Conservation (phyloP, 2,113 vertebrate genomes). For the Henicopernis longicauda region DNA sequence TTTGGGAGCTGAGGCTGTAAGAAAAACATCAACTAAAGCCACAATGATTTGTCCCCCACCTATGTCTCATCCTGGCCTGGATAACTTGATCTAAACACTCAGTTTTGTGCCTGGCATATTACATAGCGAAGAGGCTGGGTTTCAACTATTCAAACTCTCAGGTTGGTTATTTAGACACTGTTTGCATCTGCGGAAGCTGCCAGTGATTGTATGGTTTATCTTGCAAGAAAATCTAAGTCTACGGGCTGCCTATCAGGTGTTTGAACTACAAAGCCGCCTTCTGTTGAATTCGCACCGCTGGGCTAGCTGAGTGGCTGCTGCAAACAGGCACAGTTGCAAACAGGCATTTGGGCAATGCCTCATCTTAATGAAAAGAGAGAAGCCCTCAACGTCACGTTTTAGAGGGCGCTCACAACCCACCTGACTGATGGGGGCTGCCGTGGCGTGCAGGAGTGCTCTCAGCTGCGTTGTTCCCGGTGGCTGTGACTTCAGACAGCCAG, state of each 20-base stretch:
- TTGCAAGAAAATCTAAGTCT: neutral
- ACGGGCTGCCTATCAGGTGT: neutral
- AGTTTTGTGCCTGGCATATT: neutral
- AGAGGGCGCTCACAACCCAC: neutral
- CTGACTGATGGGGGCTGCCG: fast-evolving
- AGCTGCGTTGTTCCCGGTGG: neutral
- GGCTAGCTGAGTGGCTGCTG: neutral
- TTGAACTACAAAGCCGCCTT: neutral
- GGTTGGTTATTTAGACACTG: neutral
- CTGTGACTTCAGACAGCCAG: neutral
- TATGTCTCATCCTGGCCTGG: neutral
- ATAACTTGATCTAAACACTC: neutral
- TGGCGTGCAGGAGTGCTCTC: neutral
- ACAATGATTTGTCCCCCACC: neutral
- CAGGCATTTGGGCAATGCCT: neutral
- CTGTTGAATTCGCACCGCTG: neutral
- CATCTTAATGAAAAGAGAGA: neutral
- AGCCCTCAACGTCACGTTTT: neutral
- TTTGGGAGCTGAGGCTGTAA: neutral
- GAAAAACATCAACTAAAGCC: neutral
- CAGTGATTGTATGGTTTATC: neutral
- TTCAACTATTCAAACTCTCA: neutral
- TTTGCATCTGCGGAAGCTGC: neutral
- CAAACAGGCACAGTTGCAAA: neutral
- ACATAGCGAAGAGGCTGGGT: neutral